Conservation (phyloP, 2,888 invertebrate species). For the Argyresthia goedartella region DNA sequence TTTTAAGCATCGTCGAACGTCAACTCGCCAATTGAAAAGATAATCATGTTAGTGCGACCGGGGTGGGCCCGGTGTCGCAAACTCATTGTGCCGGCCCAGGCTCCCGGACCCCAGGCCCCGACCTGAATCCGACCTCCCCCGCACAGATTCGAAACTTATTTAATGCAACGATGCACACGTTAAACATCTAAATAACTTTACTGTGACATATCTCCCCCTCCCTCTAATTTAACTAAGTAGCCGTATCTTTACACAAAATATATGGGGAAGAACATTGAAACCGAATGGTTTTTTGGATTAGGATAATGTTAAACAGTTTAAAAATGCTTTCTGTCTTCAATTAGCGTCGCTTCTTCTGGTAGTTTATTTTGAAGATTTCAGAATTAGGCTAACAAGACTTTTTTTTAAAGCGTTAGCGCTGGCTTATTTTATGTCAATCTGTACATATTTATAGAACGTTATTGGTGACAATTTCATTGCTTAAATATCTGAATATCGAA, state of each 20-base stretch:
- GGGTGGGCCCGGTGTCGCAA: conserved; percentile 51
- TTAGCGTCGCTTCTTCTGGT: too few species aligned
- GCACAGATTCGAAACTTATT: conserved; percentile 65
- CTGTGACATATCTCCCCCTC: conserved; percentile 64
- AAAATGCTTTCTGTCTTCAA: neutral
- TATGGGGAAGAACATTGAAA: conserved; percentile 2
- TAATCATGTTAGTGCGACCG: conserved; percentile 60
- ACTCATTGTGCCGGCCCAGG: conserved; percentile 54
- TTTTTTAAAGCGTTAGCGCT: too few species aligned
- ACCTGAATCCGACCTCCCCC: too few species aligned
- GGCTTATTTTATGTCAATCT: too few species aligned
- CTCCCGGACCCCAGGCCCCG: conserved; percentile 24
- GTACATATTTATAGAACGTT: too few species aligned
- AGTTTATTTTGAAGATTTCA: too few species aligned
- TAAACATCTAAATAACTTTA: conserved; percentile 71
- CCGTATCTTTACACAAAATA: conserved; percentile 37
- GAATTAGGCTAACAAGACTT: too few species aligned
- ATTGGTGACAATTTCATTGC: too few species aligned
- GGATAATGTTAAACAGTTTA: neutral
- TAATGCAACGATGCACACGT: conserved; percentile 69
- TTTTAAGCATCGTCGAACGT: conserved; percentile 21
- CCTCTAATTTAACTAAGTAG: conserved; percentile 69
- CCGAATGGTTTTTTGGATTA: neutral
- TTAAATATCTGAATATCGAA: too few species aligned
- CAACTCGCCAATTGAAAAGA: conserved; percentile 50